Evolutionary conservation across 1,140 invertebrate genomes (phyloP).

Genomic region (Hermetia illucens): DNA sequence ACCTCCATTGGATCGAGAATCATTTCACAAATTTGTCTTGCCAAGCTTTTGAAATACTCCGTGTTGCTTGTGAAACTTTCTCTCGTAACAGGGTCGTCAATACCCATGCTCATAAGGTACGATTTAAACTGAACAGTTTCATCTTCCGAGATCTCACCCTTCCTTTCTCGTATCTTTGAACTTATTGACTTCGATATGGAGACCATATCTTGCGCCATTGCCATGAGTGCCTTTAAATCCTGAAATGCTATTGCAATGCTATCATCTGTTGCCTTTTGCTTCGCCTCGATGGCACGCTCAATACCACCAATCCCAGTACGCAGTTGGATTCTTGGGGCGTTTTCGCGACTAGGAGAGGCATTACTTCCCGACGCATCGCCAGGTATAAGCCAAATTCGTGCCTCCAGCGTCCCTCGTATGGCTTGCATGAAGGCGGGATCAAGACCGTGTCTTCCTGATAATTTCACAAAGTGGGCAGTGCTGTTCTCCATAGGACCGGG

Average conservation of each 20-base stretch:
- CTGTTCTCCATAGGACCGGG: conserved; percentile 62
- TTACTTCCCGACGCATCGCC: background rate
- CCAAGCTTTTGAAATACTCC: conserved; percentile 76
- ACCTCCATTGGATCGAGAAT: conserved; percentile 71
- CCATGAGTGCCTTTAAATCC: conserved; percentile 88
- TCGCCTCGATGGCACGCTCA: conserved; percentile 79
- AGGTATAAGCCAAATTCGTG: conserved; percentile 38
- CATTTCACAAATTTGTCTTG: conserved; percentile 72
- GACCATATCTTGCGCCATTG: conserved; percentile 96
- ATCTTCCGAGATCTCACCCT: conserved; percentile 93
- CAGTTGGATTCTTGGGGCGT: conserved; percentile 44
- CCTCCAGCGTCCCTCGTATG: conserved; percentile 44
- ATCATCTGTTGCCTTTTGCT: conserved; percentile 78
- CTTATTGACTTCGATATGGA: conserved; percentile 82
- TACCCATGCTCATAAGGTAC: conserved; percentile 89
- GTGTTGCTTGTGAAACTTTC: conserved; percentile 75
- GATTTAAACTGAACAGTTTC: conserved; percentile 94
- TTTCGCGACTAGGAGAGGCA: conserved; percentile 7
- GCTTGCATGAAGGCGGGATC: conserved; percentile 50
- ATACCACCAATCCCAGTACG: conserved; percentile 89
- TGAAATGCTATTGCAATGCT: conserved; percentile 89
- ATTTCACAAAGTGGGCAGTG: conserved; percentile 58
- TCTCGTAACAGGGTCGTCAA: conserved; percentile 92
- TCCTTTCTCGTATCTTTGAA: conserved; percentile 82
- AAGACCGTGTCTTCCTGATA: conserved; percentile 79